phyloP scores from a whole-genome alignment of 2,113 vertebrate species.

The Rhegmatorhina hoffmannsi region DNA sequence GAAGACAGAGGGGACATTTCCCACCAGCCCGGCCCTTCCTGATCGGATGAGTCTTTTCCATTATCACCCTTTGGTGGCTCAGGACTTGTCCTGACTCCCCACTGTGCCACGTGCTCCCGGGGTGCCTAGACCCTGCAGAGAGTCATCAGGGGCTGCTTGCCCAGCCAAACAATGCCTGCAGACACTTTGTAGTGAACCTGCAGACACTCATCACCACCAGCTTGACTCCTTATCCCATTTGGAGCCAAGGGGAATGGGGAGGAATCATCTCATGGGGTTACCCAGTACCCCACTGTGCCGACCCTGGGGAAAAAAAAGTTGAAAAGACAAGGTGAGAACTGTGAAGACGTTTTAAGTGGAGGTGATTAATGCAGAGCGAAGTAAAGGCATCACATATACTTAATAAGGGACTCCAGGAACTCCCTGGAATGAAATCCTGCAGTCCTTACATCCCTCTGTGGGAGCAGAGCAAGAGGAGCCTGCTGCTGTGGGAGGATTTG shows the following conservation, averaged over 20 bases:
- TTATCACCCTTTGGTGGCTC: background rate
- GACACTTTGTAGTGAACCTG: background rate
- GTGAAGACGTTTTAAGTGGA: background rate
- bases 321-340: fast-evolving
- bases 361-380: background rate
- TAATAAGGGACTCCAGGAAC: background rate
- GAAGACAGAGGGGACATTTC: background rate
- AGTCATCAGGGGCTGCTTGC: fast-evolving
- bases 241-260: background rate
- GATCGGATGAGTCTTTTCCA: fast-evolving
- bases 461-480: background rate
- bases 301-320: fast-evolving
- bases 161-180: fast-evolving
- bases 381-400: background rate
- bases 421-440: background rate
- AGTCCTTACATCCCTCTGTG: background rate
- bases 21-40: background rate
- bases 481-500: background rate
- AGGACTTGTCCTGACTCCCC: background rate
- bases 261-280: fast-evolving
- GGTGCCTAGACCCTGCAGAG: background rate
- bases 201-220: background rate
- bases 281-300: fast-evolving
- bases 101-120: fast-evolving
- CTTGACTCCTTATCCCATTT: background rate